A percentile compares a stretch with the other conserved stretches of the same genome.
Evolutionary conservation across 2,113 vertebrate genomes (phyloP).

Genomic region (Lophochroa leadbeateri): DNA sequence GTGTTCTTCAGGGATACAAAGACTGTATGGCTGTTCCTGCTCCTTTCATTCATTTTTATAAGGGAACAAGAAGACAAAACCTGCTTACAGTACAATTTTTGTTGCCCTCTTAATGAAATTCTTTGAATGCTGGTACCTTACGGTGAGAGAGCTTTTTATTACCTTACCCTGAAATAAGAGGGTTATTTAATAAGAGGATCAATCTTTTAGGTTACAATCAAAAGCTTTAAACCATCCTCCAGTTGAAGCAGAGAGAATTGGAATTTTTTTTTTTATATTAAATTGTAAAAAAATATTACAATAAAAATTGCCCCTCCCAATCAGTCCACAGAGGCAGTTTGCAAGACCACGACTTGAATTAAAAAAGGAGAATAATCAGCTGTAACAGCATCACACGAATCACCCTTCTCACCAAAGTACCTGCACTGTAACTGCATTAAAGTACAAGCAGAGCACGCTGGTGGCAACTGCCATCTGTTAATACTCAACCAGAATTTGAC

Average conservation of each 20-base stretch:
- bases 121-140: not conserved
- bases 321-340: not conserved
- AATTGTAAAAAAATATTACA: not conserved
- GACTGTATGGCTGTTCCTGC: not conserved
- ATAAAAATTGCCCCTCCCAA: not conserved
- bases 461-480: not conserved
- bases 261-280: not conserved
- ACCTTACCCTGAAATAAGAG: not conserved
- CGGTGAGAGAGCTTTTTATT: not conserved
- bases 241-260: not conserved
- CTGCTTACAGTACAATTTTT: not conserved
- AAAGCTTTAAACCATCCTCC: not conserved
- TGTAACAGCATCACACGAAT: not conserved
- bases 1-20: not conserved
- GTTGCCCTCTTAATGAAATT: not conserved
- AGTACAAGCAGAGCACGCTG: not conserved
- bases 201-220: not conserved
- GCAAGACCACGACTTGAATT: not conserved
- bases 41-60: not conserved
- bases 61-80: not conserved
- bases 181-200: not conserved
- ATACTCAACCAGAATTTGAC: not conserved
- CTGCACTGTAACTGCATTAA: not conserved
- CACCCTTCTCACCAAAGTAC: not conserved
- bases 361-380: not conserved